Evolutionary conservation across 2,888 invertebrate genomes (phyloP), one percentile per base, ranked within the genome.

Genomic region (Oscheius sp.): DNA sequence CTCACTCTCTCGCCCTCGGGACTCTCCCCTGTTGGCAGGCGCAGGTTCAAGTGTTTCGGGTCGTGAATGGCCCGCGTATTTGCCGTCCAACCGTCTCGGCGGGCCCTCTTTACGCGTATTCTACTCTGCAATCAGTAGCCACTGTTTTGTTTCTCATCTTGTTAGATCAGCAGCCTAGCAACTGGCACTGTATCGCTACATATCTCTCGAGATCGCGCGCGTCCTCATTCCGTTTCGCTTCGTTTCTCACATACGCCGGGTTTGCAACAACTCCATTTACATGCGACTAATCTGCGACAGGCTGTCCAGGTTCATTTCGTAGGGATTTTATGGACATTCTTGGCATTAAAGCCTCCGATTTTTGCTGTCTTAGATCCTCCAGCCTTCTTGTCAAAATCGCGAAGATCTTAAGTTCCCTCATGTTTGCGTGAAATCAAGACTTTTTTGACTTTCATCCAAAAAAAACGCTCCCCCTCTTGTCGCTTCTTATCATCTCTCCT

Each of bases 191-290:
- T 61, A 61, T 61, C 55, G 61, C 27, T 27, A 45, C n/a, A 39
- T 61, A 61, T 61, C 42, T 61, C 61, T 42, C 45, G 27, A 57
- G 57, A 57, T 45, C 45, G 20, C 17, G 20, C 17, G 34, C 33
- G 61, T 61, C 61, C 61, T 61, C 61, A 61, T 61, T 61, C 61
- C 61, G 61, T 61, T 61, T 61, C 45, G 61, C 45, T 61, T 61
- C 53, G 53, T 53, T 53, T 53, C 27, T 20, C 53, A 34, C 55
- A 48, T 20, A 20, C 55, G 37, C 34, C 33, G n/a, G 55, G 20
- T 33, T 55, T 48, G 48, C 48, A 48, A 48, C 48, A 48, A 48
- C 48, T 23, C 23, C 23, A 48, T 48, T 48, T 23, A 48, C 25
- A 6, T 48, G 48, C n/a, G 48, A 48, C 48, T 48, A 48, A 48